These are phyloP conservation scores for Pycnonotus jocosus DNA, from an alignment of 2,113 vertebrate genomes.

Conservation along the genomic window DNA sequence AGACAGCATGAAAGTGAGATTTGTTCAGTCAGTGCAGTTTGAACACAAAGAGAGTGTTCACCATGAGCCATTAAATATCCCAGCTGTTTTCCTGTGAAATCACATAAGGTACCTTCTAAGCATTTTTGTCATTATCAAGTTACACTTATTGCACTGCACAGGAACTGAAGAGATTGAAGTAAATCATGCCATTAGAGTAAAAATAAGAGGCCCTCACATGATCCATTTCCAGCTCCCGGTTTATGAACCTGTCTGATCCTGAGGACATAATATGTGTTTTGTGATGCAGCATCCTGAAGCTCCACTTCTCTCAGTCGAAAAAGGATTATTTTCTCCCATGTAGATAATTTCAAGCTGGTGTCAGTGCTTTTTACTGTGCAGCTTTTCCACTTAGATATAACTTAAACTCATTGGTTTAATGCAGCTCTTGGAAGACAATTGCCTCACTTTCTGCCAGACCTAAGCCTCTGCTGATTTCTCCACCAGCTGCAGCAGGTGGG, in stretches of 20 bases:
- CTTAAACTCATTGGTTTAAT: not conserved
- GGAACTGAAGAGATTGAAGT: not conserved
- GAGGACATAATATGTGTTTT: not conserved
- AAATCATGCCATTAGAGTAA: not conserved
- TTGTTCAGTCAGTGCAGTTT: not conserved
- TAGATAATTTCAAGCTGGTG: not conserved
- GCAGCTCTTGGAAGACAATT: not conserved
- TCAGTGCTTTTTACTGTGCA: not conserved
- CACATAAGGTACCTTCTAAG: not conserved
- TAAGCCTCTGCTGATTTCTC: not conserved
- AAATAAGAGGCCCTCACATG: not conserved
- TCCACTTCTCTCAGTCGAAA: not conserved
- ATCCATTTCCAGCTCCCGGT: not conserved
- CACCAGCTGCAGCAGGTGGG: not conserved
- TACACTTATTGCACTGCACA: not conserved
- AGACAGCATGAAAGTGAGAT: not conserved
- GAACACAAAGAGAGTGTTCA: not conserved
- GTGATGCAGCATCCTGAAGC: not conserved
- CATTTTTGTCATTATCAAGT: not conserved
- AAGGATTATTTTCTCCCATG: not conserved
- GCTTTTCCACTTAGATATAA: not conserved
- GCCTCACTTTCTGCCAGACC: not conserved
- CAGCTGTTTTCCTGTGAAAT: not conserved
- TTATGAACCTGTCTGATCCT: not conserved
- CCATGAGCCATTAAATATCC: not conserved